Percentiles rank a stretch among this genome's conserved stretches.
Evolutionary conservation across 2,888 invertebrate species (phyloP).

Genomic region (Sphaerophoria rueppellii): DNA sequence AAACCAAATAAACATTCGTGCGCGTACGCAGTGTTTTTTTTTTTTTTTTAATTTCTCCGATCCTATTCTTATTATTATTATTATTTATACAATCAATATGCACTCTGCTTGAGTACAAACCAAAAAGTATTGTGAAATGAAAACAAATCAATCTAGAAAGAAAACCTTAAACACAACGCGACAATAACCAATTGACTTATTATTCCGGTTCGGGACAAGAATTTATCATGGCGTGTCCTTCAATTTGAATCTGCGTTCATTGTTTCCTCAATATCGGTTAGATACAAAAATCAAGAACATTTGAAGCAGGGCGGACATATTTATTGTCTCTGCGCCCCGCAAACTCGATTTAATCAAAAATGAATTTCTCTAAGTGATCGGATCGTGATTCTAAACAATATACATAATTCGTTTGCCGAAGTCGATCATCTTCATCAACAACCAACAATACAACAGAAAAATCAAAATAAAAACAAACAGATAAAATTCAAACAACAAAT

Average conservation of each 20-base stretch:
- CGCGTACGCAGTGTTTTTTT: conserved; percentile 43
- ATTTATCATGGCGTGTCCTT: conserved; percentile 56
- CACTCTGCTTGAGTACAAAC: background rate
- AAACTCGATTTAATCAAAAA: conserved; percentile 28
- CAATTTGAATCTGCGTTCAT: conserved; percentile 48
- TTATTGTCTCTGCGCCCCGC: conserved; percentile 8
- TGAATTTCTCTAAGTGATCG: conserved; percentile 48
- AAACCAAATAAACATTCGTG: conserved; percentile 28
- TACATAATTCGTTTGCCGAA: conserved; percentile 5
- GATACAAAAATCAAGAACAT: background rate
- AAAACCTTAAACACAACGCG: conserved; percentile 21
- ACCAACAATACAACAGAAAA: conserved; percentile 10
- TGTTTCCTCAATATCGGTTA: conserved; percentile 38
- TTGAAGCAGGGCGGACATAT: conserved; percentile 7
- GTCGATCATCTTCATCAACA: conserved; percentile 43
- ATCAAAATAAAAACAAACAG: conserved; percentile 53
- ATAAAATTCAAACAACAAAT: conserved; percentile 32
- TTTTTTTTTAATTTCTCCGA: conserved; percentile 26
- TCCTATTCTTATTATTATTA: background rate
- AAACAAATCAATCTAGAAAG: conserved; percentile 31
- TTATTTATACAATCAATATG: background rate
- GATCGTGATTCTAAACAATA: conserved; percentile 39
- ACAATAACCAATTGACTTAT: conserved; percentile 45
- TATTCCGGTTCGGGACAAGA: conserved; percentile 25
- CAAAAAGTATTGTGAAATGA: conserved; percentile 11